phyloP scores from a whole-genome alignment of 2,113 vertebrate genomes.

The Noturus placidus region DNA sequence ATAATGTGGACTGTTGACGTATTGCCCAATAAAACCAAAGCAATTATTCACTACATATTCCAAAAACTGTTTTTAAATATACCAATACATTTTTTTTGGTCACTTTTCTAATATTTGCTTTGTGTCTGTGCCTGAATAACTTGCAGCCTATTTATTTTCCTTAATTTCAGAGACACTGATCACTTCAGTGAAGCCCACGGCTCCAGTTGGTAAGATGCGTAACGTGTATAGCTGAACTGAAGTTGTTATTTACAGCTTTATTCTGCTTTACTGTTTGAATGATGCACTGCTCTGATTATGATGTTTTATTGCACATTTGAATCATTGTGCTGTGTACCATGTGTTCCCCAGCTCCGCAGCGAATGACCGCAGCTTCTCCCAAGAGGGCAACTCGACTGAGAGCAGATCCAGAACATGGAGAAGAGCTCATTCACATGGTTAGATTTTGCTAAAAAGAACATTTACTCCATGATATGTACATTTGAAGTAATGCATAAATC shows the following conservation, averaged over 20 bases:
- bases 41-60: background rate
- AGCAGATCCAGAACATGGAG: slow-evolving; percentile 64
- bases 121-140: background rate
- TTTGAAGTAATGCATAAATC: background rate
- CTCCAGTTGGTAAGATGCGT: slow-evolving; percentile 50
- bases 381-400: slow-evolving; percentile 78
- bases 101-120: background rate
- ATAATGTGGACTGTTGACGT: background rate
- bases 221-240: background rate
- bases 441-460: background rate
- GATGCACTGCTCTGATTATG: background rate
- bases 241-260: background rate
- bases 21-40: background rate
- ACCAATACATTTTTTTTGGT: background rate
- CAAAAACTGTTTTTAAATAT: too few relatives aligned
- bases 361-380: slow-evolving; percentile 76
- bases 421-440: slow-evolving; percentile 88
- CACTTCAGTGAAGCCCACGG: slow-evolving; percentile 42
- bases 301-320: background rate
- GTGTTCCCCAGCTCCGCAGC: slow-evolving; percentile 78
- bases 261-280: background rate
- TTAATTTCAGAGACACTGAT: slow-evolving; percentile 30
- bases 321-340: slow-evolving; percentile 8
- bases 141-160: background rate
- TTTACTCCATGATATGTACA: background rate